A percentile compares a stretch with the other conserved stretches of the same genome.
Evolutionary conservation across 2,888 invertebrate genomes (phyloP).

Genomic region (Lepidochrysops patricia): DNA sequence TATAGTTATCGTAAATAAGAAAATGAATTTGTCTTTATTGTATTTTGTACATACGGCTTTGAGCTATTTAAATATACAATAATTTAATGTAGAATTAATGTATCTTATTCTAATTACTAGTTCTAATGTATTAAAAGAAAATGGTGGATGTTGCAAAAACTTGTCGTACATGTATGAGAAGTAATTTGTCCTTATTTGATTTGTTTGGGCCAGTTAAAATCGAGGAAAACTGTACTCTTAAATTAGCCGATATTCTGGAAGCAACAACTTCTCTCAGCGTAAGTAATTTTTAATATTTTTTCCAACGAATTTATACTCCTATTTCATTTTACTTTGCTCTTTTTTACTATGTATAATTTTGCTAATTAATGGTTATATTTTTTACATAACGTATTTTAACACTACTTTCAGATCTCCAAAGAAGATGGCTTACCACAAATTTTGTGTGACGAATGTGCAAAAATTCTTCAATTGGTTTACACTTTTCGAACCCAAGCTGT

Average conservation of each 20-base stretch:
- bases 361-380: neutral
- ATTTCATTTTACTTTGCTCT: neutral
- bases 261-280: conserved; percentile 50
- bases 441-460: conserved; percentile 72
- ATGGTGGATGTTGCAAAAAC: conserved; percentile 43
- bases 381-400: neutral
- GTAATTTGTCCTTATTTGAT: conserved; percentile 39
- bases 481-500: conserved; percentile 47
- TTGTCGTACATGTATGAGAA: conserved; percentile 64
- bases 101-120: neutral
- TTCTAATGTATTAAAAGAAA: conserved; percentile 16
- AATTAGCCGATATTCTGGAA: conserved; percentile 44
- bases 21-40: no score
- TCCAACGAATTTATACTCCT: neutral
- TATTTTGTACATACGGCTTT: no score
- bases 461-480: conserved; percentile 61
- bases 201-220: conserved; percentile 43
- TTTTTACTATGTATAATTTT: neutral
- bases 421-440: conserved; percentile 76
- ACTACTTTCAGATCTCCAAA: conserved; percentile 40
- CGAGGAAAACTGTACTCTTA: conserved; percentile 38
- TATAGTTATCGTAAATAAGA: no score
- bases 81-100: no score
- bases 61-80: no score
- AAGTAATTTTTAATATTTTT: conserved; percentile 5